A percentile compares a stretch with the other conserved stretches of the same genome.
Evolutionary conservation across 2,113 vertebrate species (phyloP).

Genomic region (Dipodomys ordii): DNA sequence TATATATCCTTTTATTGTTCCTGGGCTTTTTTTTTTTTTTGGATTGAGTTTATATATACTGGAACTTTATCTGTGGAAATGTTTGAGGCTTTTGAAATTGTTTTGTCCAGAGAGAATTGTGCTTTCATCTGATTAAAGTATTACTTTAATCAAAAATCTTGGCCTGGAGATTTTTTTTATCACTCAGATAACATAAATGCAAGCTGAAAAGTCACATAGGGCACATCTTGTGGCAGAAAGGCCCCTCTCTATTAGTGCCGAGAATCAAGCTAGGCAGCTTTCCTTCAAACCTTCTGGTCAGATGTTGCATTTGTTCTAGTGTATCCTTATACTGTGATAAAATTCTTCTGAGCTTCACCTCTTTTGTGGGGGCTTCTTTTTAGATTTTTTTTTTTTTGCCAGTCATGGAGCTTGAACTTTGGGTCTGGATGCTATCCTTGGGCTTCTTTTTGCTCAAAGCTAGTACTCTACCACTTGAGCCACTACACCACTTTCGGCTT

Average conservation of each 20-base stretch:
- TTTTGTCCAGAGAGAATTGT: conserved; percentile 45
- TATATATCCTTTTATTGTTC: conserved; percentile 14
- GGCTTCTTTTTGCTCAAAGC: too few relatives aligned
- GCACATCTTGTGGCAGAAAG: neutral
- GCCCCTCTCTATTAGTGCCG: neutral
- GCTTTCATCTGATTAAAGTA: conserved; percentile 39
- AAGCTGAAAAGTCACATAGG: neutral
- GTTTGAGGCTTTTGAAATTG: conserved; percentile 45
- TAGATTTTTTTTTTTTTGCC: too few relatives aligned
- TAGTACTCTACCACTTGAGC: too few relatives aligned
- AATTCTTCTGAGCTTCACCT: neutral
- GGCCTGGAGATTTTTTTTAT: neutral
- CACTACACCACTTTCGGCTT: too few relatives aligned
- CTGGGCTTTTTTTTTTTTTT: neutral
- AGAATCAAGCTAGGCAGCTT: neutral
- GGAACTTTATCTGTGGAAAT: conserved; percentile 36
- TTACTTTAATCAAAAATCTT: conserved; percentile 50
- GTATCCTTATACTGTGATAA: neutral
- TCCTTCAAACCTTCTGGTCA: neutral
- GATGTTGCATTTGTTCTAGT: neutral
- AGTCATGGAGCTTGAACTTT: too few relatives aligned
- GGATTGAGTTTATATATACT: neutral
- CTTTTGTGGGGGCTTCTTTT: neutral
- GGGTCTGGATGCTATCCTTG: too few relatives aligned
- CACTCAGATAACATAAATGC: neutral